A percentile compares a stretch with the other conserved stretches of the same genome.
These are phyloP conservation scores for Altica lythri DNA, from an alignment of 2,888 invertebrate species.

Conservation along the genomic window DNA sequence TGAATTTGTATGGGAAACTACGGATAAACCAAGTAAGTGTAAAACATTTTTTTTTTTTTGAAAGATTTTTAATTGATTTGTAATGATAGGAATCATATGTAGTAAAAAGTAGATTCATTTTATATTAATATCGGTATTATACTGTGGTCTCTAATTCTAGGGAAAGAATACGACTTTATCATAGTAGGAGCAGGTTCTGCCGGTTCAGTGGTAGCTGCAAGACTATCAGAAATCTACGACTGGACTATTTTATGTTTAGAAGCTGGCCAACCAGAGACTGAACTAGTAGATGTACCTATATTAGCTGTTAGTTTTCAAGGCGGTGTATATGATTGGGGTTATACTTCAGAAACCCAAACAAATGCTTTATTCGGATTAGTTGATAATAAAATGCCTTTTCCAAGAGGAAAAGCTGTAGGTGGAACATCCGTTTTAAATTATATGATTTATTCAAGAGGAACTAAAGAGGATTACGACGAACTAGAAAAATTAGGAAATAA, in stretches of 20 bases:
- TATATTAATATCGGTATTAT: too few relatives aligned
- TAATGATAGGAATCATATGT: too few relatives aligned
- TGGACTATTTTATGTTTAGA: slow-evolving; percentile 52
- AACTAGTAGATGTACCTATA: slow-evolving; percentile 52
- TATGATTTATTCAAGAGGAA: slow-evolving; percentile 65
- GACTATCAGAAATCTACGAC: slow-evolving; percentile 57
- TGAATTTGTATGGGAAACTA: slow-evolving; percentile 4
- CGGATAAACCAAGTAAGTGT: slow-evolving; percentile 1
- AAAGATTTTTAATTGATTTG: too few relatives aligned
- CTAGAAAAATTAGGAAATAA: slow-evolving; percentile 59
- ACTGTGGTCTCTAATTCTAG: too few relatives aligned
- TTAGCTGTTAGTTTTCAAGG: slow-evolving; percentile 53
- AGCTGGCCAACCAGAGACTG: slow-evolving; percentile 47
- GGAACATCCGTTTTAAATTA: slow-evolving; percentile 54
- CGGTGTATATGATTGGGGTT: slow-evolving; percentile 55
- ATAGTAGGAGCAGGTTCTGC: slow-evolving; percentile 59
- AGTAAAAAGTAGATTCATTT: too few relatives aligned
- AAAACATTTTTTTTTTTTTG: not conserved
- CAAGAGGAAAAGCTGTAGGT: slow-evolving; percentile 63
- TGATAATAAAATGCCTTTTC: slow-evolving; percentile 51
- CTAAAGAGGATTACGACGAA: slow-evolving; percentile 70
- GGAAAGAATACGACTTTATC: slow-evolving; percentile 55
- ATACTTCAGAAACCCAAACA: slow-evolving; percentile 51
- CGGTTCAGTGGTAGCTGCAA: slow-evolving; percentile 59
- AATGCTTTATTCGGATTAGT: slow-evolving; percentile 29